Evolutionary conservation across 1,140 invertebrate species (phyloP), one percentile per base, ranked within the genome.

Genomic region (Galleria mellonella): DNA sequence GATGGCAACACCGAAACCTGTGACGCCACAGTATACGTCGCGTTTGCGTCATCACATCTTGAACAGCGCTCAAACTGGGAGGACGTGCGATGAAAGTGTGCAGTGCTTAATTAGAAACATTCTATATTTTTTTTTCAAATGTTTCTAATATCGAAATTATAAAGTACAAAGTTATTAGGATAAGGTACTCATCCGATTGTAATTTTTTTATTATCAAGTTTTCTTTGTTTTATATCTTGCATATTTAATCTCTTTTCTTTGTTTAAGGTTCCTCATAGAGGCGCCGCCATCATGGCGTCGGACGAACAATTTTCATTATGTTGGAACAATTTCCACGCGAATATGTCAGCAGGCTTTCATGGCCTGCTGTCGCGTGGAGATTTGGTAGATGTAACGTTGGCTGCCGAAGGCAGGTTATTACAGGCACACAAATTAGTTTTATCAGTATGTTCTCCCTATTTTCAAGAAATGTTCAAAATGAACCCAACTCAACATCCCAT

Each of bases 381-480:
- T 69, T 86, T 94, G 63, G 93, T 94, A 51, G 94, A 95, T 72
- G 93, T 95, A 54, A 94, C 93, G 8, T 78, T 95, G 57, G 93
- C 93, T 49, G 94, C 93, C 61, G 93, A 94, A 76, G 94, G 93
- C 53, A 89, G 91, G 56, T 90, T 92, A 68, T 79, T 95, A 38
- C 92, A 94, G 79, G 93, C 93, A 54, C 94, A 95, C 82, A 93
- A 93, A 81, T 82, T 94, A 72, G 92, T 95, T 65, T 84, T 96
- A 51, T 94, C 93, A 51, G 93, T 95, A 52, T 95, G 94, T 86
- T 94, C 93, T 77, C 92, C 93, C 31, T 96, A 94, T 84, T 95
- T 96, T 74, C 91, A 92, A 86, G 91, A 93, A 79, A 89, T 95
- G 72, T 95, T 96, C 76, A 88, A 89, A 78, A 88, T 89, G 88